Evolutionary conservation across 2,113 vertebrate genomes (phyloP), one percentile per base, ranked within the genome.

Genomic region (Girardinichthys multiradiatus): DNA sequence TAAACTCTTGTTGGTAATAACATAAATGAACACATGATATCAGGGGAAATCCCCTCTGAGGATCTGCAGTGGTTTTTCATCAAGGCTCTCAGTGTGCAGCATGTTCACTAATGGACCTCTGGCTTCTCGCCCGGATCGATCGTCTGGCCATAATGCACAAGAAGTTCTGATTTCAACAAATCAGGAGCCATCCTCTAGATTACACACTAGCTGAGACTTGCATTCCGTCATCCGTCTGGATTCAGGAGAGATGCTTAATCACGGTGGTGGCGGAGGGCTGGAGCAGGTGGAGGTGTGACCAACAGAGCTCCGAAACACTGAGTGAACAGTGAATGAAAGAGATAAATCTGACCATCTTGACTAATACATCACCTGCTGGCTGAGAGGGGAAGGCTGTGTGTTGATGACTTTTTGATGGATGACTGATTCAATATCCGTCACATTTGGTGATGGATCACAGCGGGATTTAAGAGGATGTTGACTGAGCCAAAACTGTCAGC

Each of bases 331-430:
- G 70, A 74, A 70, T 90, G 75, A 79, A 75, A 12, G 60, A 80
- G 31, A 88, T 85, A 83, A 89, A 88, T 91, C 84, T 75, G 42
- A 65, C 63, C 81, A 35, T 75, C 79, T 4, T 24, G 10, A 69
- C 21, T 73, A 15, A 60, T 86, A 39, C 57, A 86, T 87, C 77
- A 76, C 45, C 48, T 70, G 65, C 27, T 29, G n/a, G 74, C 51
- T 54, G 85, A 82, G 77, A 81, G 85, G 61, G 58, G 67, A 80
- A 80, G 82, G 76, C 79, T 74, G 81, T 59, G 62, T 74, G 84
- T 58, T 89, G 87, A 89, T 85, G 86, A 84, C 80, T 89, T 87
- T 89, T 64, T 89, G 90, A 92, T 88, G 84, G 77, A 90, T 89
- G 86, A 39, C 59, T 26, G 84, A 69, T 68, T 87, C 72, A 62